Base-by-base conservation (phyloP, 2,888 invertebrate species). In the Allolobophora icterica region DNA sequence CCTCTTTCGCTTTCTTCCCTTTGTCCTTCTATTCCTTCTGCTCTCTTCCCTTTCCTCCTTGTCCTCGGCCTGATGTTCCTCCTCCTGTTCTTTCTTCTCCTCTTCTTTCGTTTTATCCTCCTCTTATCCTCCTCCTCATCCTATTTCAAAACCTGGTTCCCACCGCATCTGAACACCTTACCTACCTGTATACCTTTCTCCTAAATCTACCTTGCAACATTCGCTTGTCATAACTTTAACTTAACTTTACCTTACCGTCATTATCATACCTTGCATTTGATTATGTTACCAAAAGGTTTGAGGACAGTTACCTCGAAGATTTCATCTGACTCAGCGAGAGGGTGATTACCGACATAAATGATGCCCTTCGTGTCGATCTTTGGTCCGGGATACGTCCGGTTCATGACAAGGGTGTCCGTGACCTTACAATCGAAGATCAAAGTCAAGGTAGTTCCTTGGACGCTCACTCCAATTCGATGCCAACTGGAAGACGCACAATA, bases 381-480 rank as follows among this genome's bases (percentile, higher is more conserved):
- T 34, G 91, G 34, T 19, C 84, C 87, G 11, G 90, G 58, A 30
- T 84, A 42, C 30, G 90, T 91, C 58, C 92, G 71, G 83, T 92
- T 91, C 42, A 92, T 84, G 30, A 58, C 33, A 13, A 83, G 35
- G 21, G 90, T 90, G 30, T 90, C 90, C 40, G 58, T 91, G 40
- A 84, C 42, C 35, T 91, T 87, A 90, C 92, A 92, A 89, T 92
- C 91, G 71, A 89, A 92, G 34, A 91, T 24, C 40, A 92, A 52
- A 24, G 91, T 92, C 87, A 92, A 90, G 34, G 58, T 45, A 6
- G 83, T 84, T 11, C 91, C 91, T 42, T 87, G 84, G 33, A 92
- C 91, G 90, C 92, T 92, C n/a, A 92, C 33, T 38, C 92, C 92
- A 19, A 91, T 84, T 34, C 92, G 91, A 89, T 92, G 92, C 92